A percentile compares a stretch with the other conserved stretches of the same genome.
Conservation (phyloP, 2,888 invertebrate genomes). For the Actias luna region DNA sequence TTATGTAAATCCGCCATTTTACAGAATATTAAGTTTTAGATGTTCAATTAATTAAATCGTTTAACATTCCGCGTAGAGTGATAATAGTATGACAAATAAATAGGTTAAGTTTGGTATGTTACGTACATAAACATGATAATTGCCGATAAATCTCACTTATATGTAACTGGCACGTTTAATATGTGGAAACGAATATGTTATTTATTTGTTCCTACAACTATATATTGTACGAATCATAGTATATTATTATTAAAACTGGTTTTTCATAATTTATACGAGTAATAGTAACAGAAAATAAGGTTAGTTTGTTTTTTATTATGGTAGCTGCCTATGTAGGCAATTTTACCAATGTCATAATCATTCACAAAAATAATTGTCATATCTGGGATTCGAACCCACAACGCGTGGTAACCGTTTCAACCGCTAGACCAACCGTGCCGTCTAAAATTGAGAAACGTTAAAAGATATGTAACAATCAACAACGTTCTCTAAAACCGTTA, state of each 20-base stretch:
- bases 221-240: not conserved
- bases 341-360: too few species aligned
- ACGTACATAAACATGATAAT: not conserved
- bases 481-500: not conserved
- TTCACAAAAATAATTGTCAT: too few species aligned
- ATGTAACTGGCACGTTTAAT: not conserved
- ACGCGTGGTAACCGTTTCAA: too few species aligned
- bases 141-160: not conserved
- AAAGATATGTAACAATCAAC: too few species aligned
- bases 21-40: not conserved
- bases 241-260: not conserved
- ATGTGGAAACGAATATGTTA: not conserved
- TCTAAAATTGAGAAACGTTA: too few species aligned
- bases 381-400: too few species aligned
- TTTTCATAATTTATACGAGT: not conserved
- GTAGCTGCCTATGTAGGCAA: too few species aligned
- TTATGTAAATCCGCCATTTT: too few species aligned
- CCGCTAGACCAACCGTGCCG: too few species aligned
- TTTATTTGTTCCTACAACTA: not conserved
- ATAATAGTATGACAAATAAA: not conserved
- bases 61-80: constrained; percentile 7
- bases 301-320: too few species aligned
- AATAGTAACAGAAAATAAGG: not conserved
- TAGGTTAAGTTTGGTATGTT: not conserved
- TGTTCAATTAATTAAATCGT: not conserved